A percentile compares a stretch with the other conserved stretches of the same genome.
These are phyloP conservation scores for Stomatorhinus walkeri DNA, from an alignment of 2,797 vertebrate species.

Conservation along the genomic window DNA sequence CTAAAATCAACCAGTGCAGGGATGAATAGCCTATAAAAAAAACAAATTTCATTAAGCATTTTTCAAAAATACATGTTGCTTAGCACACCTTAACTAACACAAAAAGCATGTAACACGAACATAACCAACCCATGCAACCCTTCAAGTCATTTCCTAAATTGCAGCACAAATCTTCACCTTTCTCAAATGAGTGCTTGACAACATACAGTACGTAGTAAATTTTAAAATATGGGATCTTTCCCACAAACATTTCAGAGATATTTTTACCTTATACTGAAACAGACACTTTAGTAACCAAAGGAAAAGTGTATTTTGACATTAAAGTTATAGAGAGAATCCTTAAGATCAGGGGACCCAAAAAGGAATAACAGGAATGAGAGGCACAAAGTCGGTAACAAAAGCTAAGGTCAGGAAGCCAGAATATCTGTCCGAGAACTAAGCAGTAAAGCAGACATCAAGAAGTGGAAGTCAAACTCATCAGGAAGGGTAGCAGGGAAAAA, in stretches of 20 bases:
- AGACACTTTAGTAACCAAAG: not conserved
- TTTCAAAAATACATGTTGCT: not conserved
- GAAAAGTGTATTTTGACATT: not conserved
- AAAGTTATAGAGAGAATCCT: not conserved
- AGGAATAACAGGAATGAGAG: not conserved
- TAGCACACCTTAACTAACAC: not conserved
- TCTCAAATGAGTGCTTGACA: not conserved
- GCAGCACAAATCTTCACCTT: not conserved
- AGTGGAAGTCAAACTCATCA: not conserved
- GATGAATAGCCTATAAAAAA: not conserved
- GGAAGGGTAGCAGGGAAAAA: not conserved
- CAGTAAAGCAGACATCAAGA: not conserved
- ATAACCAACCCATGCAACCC: not conserved
- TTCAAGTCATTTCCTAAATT: not conserved
- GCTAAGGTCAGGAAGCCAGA: not conserved
- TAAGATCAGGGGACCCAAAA: not conserved
- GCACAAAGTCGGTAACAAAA: not conserved
- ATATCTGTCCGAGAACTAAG: not conserved
- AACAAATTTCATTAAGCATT: not conserved
- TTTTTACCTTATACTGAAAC: not conserved
- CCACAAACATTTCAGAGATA: not conserved
- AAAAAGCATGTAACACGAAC: not conserved
- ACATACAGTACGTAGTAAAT: not conserved
- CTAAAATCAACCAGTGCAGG: not conserved
- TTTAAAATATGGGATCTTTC: not conserved